Evolutionary conservation across 2,113 vertebrate species (phyloP), one percentile per base, ranked within the genome.

Genomic region (Cisticola juncidis): DNA sequence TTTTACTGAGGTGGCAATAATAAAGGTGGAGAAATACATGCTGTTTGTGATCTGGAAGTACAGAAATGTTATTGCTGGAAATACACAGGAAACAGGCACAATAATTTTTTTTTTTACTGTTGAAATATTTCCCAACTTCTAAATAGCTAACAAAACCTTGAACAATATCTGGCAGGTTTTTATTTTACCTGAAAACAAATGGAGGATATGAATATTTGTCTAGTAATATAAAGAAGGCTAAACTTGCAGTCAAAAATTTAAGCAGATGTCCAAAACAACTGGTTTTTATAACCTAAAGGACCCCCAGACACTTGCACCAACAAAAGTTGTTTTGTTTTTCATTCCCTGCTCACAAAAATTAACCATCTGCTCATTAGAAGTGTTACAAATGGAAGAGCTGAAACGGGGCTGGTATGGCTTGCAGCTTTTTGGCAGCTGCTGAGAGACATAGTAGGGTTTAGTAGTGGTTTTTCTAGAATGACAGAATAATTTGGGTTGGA

Each of bases 341-440:
- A 42, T 73, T 48, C 54, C 19, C 9, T 1, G 5, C 38, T 62
- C 69, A 20, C 57, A 87, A 92, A 90, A 91, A 89, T 85, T 64
- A 94, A 61, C 86, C 78, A 85, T 92, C 81, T 94, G 81, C 94
- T 95, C 87, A 72, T 95, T 94, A 92, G 70, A 69, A 77, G 40
- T 89, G 94, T 72, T 89, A 82, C 12, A 76, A 95, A 79, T 76
- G 78, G 77, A 68, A 54, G 91, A 81, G 47, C 7, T 3, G 9
- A 36, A 74, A 22, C 10, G 33, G 73, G 69, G 35, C 81, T 89
- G 81, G 33, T 88, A 50, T 91, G 89, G 61, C 45, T 94, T 78
- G 69, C 91, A 95, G 89, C 66, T 87, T 95, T 94, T 76, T 94
- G 95, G 91, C 93, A 96, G 66, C 88, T 58, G 70, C 78, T 65